Percentiles rank a stretch among this genome's conserved stretches.
Evolutionary conservation across 2,113 vertebrate species (phyloP).

Genomic region (Sturnus vulgaris): DNA sequence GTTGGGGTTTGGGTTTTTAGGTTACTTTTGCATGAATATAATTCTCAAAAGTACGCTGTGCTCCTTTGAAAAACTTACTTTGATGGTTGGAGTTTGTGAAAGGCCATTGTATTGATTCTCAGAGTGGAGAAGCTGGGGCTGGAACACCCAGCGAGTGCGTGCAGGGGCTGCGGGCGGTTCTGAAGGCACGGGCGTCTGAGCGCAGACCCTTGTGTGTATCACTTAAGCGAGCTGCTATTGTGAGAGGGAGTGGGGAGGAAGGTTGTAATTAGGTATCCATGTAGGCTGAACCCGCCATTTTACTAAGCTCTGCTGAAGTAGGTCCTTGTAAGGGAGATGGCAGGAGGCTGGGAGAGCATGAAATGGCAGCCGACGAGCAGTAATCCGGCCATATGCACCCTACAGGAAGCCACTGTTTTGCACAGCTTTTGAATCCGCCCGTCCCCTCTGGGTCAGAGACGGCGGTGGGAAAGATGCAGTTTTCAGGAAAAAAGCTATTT

Average conservation of each 20-base stretch:
- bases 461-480: background rate
- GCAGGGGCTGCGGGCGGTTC: background rate
- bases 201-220: background rate
- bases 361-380: conserved; percentile 63
- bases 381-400: conserved; percentile 60
- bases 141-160: background rate
- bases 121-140: background rate
- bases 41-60: background rate
- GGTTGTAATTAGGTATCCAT: conserved; percentile 55
- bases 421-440: conserved; percentile 28
- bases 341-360: conserved; percentile 59
- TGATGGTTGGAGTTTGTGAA: background rate
- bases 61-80: background rate
- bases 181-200: background rate
- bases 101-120: conserved; percentile 23
- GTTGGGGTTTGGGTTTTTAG: background rate
- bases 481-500: background rate
- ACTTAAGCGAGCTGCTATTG: background rate
- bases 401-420: conserved; percentile 50
- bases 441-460: background rate
- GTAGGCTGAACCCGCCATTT: conserved; percentile 59
- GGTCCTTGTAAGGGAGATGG: conserved; percentile 61
- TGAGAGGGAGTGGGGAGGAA: conserved; percentile 40
- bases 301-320: conserved; percentile 57
- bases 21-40: background rate